phyloP scores from a whole-genome alignment of 2,888 invertebrate species.

The Masnerella sp. region DNA sequence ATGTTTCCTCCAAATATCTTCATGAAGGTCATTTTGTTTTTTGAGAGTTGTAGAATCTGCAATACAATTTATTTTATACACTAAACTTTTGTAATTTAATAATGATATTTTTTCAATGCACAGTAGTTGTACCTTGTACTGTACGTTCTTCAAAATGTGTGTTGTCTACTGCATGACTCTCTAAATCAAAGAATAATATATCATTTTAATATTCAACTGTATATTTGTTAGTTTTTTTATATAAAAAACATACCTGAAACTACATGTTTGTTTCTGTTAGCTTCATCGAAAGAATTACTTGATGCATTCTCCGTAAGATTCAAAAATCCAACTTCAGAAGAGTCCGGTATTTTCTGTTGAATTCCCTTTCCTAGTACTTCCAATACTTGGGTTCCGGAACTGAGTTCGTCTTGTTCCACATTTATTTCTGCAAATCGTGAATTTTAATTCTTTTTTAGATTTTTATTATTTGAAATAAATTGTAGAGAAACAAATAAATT shows the following conservation, averaged over 20 bases:
- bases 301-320: not conserved
- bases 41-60: too few relatives aligned
- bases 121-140: too few relatives aligned
- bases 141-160: too few relatives aligned
- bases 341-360: not conserved
- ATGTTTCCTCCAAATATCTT: too few relatives aligned
- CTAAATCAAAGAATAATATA: too few relatives aligned
- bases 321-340: not conserved
- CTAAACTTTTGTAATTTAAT: too few relatives aligned
- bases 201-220: too few relatives aligned
- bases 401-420: slow-evolving; percentile 1
- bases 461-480: not conserved
- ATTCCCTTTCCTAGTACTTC: not conserved
- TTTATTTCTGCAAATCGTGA: slow-evolving; percentile 7
- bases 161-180: too few relatives aligned
- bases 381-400: not conserved
- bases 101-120: too few relatives aligned
- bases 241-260: slow-evolving; percentile 2
- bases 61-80: too few relatives aligned
- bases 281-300: not conserved
- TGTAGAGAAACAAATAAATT: not conserved
- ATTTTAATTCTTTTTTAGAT: not conserved
- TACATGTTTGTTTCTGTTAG: not conserved
- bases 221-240: too few relatives aligned
- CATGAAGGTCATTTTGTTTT: too few relatives aligned